These are phyloP conservation scores for Eptesicus fuscus DNA, from an alignment of 2,113 vertebrate genomes.

Conservation along the genomic window DNA sequence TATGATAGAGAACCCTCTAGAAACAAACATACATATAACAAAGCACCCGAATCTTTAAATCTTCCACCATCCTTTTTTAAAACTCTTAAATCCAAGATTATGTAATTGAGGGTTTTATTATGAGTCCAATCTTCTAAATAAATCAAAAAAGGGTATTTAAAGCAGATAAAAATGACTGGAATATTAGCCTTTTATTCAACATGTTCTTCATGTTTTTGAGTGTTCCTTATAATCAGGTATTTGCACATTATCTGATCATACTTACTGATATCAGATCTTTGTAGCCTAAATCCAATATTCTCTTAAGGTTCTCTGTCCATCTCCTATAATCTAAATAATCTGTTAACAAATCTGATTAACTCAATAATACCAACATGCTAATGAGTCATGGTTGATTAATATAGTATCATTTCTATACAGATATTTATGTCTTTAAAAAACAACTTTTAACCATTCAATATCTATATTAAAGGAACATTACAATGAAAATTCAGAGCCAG, in stretches of 20 bases:
- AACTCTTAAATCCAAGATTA: background rate
- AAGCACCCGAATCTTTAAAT: background rate
- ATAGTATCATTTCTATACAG: background rate
- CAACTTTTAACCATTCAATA: background rate
- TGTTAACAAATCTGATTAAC: background rate
- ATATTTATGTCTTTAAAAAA: background rate
- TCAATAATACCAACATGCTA: background rate
- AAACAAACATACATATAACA: background rate
- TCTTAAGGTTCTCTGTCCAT: background rate
- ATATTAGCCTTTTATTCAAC: background rate
- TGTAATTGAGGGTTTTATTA: background rate
- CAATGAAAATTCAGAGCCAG: background rate
- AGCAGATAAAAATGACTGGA: background rate
- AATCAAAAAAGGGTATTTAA: background rate
- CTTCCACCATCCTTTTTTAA: background rate
- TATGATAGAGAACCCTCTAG: background rate
- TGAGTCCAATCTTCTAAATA: background rate
- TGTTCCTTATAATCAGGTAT: background rate
- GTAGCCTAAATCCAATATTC: background rate
- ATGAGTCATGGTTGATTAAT: background rate
- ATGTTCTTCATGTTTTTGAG: background rate
- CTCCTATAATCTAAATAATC: background rate
- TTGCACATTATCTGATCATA: background rate
- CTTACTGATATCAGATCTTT: background rate
- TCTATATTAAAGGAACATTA: background rate